phyloP scores from a whole-genome alignment of 2,113 vertebrate species.

The Oophaga pumilio region DNA sequence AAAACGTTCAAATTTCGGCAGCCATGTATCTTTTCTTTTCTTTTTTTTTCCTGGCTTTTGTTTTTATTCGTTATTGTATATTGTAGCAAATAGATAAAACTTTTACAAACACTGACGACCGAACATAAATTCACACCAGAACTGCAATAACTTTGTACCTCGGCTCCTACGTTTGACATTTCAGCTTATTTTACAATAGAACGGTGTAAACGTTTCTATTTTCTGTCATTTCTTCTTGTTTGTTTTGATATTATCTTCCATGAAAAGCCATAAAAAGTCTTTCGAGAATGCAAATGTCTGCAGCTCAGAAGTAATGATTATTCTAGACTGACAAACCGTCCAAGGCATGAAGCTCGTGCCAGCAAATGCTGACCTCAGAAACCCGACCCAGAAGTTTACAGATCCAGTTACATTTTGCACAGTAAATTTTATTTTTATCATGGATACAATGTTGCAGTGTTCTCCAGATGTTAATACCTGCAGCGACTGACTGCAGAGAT shows the following conservation, averaged over 20 bases:
- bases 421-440: not conserved
- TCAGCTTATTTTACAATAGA: not conserved
- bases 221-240: not conserved
- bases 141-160: not conserved
- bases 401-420: not conserved
- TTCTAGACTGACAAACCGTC: not conserved
- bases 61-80: not conserved
- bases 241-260: too few species aligned
- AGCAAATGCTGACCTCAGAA: not conserved
- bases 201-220: not conserved
- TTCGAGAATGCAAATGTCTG: not conserved
- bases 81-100: not conserved
- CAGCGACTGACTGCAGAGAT: not conserved
- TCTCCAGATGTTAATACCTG: constrained; percentile 20
- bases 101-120: not conserved
- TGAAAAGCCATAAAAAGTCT: not conserved
- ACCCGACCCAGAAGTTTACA: not conserved
- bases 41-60: not conserved
- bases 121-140: not conserved
- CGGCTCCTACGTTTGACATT: not conserved
- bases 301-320: not conserved
- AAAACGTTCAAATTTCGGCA: too few species aligned
- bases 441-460: not conserved
- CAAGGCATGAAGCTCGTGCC: not conserved
- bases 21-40: too few species aligned